Conservation (phyloP, 1,140 invertebrate species). For the Portunus trituberculatus region DNA sequence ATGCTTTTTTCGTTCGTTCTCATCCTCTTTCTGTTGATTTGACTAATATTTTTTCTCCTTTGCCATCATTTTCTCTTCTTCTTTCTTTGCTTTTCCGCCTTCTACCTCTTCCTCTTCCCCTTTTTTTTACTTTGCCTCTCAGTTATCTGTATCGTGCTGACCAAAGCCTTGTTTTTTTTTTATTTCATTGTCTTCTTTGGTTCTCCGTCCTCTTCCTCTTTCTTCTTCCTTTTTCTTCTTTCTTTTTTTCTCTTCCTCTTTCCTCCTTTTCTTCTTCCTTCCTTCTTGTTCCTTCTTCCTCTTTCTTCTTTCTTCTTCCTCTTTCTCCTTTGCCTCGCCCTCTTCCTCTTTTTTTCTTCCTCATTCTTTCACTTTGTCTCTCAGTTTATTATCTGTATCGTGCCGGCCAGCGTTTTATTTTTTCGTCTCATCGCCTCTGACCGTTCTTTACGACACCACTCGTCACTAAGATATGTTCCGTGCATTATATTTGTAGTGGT, state of each 20-base stretch:
- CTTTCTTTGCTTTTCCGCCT: background rate
- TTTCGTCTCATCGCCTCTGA: too few relatives aligned
- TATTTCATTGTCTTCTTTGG: background rate
- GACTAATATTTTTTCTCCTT: background rate
- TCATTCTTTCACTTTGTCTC: background rate
- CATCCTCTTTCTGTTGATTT: too few relatives aligned
- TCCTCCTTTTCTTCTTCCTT: background rate
- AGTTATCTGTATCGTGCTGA: background rate
- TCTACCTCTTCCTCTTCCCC: background rate
- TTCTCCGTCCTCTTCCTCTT: background rate
- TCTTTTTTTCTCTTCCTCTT: background rate
- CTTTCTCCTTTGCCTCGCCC: background rate
- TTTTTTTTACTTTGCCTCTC: background rate
- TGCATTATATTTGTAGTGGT: too few relatives aligned
- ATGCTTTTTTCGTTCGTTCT: too few relatives aligned
- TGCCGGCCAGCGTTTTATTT: too few relatives aligned
- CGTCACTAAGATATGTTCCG: too few relatives aligned
- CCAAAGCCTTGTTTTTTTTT: background rate
- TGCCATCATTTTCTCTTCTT: background rate
- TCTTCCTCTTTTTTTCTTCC: background rate
- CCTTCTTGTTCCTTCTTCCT: background rate
- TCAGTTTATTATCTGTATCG: background rate
- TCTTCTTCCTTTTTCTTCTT: background rate
- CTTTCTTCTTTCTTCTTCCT: too few relatives aligned
- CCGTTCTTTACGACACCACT: too few relatives aligned